A percentile compares a stretch with the other conserved stretches of the same genome.
These are phyloP conservation scores for Dendrolimus houi DNA, from an alignment of 2,888 invertebrate species.

Conservation along the genomic window DNA sequence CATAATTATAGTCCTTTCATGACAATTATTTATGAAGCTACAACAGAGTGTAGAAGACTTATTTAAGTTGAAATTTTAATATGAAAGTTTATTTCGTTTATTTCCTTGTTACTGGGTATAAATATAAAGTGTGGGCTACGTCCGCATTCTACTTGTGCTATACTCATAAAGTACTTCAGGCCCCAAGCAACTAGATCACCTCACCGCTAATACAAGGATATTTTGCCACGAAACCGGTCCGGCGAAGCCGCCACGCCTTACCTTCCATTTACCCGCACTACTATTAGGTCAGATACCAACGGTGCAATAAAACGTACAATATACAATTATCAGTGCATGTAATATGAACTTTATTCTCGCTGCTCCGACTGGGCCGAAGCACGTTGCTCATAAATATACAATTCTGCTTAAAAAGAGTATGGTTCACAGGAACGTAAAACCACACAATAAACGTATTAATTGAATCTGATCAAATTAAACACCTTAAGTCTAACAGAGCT, in stretches of 20 bases:
- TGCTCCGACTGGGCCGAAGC: conserved; percentile 9
- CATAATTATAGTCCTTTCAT: not conserved
- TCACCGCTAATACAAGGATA: conserved; percentile 63
- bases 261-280: conserved; percentile 58
- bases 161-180: conserved; percentile 36
- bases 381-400: not conserved
- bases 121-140: conserved; percentile 60
- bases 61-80: conserved; percentile 4
- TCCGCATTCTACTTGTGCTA: conserved; percentile 58
- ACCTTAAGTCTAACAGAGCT: not conserved
- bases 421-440: not conserved
- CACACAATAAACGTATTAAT: not conserved
- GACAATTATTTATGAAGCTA: not conserved
- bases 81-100: conserved; percentile 27
- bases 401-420: not conserved
- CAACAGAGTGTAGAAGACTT: not conserved
- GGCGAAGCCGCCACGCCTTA: conserved; percentile 54
- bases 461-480: not conserved
- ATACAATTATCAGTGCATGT: conserved; percentile 19
- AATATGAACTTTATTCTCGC: conserved; percentile 21
- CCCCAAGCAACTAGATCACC: conserved; percentile 60
- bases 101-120: conserved; percentile 65
- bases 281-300: conserved; percentile 36
- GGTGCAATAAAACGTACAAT: conserved; percentile 25
- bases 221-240: conserved; percentile 48